Base-by-base conservation (phyloP, 1,140 invertebrate species). In the Coelopa frigida region DNA sequence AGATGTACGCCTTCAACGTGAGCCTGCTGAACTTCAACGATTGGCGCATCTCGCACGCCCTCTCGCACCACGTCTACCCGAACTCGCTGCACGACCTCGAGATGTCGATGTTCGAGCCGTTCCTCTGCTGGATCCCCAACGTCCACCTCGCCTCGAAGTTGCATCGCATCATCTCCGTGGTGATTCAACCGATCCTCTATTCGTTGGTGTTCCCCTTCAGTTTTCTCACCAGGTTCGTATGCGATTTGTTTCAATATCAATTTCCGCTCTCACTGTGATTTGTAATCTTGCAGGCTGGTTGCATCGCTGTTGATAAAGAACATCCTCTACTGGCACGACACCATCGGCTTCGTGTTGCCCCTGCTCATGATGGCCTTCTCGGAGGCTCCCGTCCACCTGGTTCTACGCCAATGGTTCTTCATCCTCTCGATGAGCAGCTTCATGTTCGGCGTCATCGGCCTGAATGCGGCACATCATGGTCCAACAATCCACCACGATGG, bases 401-500 rank as follows among this genome's bases (percentile, higher is more conserved):
- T 55, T 50, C 11, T 78, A 26, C 31, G 64, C 44, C 59, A 72
- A 47, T 87, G 83, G 83, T n/a, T 76, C 0, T 68, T 72, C 26
- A 78, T 87, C 7, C 42, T 80, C 4, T 33, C 72, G 3, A 49
- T 75, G 0, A 70, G 58, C 0, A 85, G 85, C 56, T 75, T 81
- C 24, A 47, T 77, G 4, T 86, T 89, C 59, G 66, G 57, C 8
- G 56, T 75, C 1, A 77, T 87, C 32, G 87, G 83, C 5, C 50
- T 87, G 0, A 86, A 80, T 53, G 87, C 84, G 4, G 84, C 80
- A 24, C 87, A 91, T 75, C 87, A 89, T 69, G 83, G 87, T 70
- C 85, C 86, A 0, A 75, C 84, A 5, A 82, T 86, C 37, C 85
- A 85, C 52, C 87, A 90, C 54, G 87, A 90, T 58, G 87, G 87